Evolutionary conservation across 35 echinoderm and acorn worm species (phyloP), one percentile per base, ranked within the genome.

Genomic region (Acanthaster planci): DNA sequence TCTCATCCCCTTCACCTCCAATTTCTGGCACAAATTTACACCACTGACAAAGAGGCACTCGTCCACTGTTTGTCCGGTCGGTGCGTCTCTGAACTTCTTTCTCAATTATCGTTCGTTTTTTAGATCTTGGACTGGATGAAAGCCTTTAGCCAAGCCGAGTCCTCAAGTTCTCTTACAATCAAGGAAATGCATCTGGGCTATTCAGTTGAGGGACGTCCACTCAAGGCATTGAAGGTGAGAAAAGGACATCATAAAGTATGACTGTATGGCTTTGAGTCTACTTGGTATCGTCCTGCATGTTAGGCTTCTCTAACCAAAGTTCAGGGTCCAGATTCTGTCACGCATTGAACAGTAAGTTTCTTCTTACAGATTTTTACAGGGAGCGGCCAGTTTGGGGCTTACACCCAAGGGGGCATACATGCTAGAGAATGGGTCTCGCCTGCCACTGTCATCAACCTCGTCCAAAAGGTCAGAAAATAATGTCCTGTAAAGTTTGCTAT

Each of bases 351-450:
- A n/a, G n/a, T n/a, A n/a, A n/a, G 42, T 12, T 12, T 47, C 42
- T 47, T 47, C 42, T 47, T 47, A 14, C 30, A 72, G 64, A 27
- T 72, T 19, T 27, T 10, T 34, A 72, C 84, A 40, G 30, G 84
- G 37, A 27, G 64, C 29, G 64, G 64, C 0, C 64, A 26, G 23
- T 29, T 31, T 8, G 64, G 64, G 22, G 84, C 77, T 7, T 92
- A 85, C 76, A 80, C 85, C 57, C 82, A 92, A 64, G 90, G 82
- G 19, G 90, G 90, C 12, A 92, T 92, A 12, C 90, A 92, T 51
- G 90, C 90, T 21, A 78, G 90, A 47, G 90, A 92, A 86, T 92
- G 90, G 90, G 39, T 92, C 39, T 86, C 83, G 27, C 84, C 90
- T 17, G 90, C 90, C 14, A 92, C 90, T 17, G 51, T 92, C 26